Base-by-base conservation (phyloP, 1,140 invertebrate species). In the Grapholita molesta region DNA sequence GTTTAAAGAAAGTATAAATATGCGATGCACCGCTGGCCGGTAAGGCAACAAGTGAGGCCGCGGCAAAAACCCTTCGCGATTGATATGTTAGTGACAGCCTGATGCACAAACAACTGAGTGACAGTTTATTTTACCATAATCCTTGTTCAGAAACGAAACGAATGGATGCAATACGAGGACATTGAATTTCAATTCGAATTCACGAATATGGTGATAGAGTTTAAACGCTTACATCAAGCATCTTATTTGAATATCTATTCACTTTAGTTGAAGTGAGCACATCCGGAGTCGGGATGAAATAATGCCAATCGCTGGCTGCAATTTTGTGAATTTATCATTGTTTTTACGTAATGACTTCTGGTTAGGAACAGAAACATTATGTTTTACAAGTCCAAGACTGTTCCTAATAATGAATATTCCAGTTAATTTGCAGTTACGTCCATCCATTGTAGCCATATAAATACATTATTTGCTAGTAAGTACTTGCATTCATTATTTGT, bases 81-180 rank as follows among this genome's bases (percentile, higher is more conserved):
- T 91, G 89, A 91, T 86, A 89, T 85, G 87, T 89, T 89, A 90
- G 82, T 85, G 89, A 89, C 89, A 88, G 83, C 73, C 72, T 74
- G 85, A 91, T 89, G 88, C 89, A 91, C 88, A 89, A 88, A 89
- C 85, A 88, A 85, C 83, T 83, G 85, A 82, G 82, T 77, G 85
- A 82, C 87, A 85, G 86, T 71, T 90, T 88, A 86, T 91, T 89
- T 91, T 91, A 90, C 82, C 89, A 90, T 91, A 91, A 91, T 89
- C 87, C 88, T 88, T 89, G 86, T 88, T 85, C 76, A 83, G 81
- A 84, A 75, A 84, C 76, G 80, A 89, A 87, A 90, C 85, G 82
- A 85, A 85, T 84, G 82, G 80, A 86, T 79, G 85, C 84, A 89
- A 88, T 87, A 89, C 79, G 77, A 80, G 67, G 76, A 72, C 74